Evolutionary conservation across 2,888 invertebrate species (phyloP).

Genomic region (Epicampocera succincta): DNA sequence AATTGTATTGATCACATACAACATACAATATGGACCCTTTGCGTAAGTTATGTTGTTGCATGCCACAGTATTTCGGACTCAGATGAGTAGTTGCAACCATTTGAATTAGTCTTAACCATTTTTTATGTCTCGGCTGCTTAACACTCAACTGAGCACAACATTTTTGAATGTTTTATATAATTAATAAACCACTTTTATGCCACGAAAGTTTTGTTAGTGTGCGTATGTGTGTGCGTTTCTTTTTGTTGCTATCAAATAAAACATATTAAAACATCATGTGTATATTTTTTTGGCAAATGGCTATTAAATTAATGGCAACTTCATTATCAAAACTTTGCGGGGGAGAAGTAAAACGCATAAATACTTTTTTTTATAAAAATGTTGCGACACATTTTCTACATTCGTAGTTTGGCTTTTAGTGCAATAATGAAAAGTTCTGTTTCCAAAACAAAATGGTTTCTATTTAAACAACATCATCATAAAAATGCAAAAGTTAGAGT

Average conservation of each 20-base stretch:
- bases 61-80: background rate
- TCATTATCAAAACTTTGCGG: constrained; percentile 27
- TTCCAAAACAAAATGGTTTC: too few species aligned
- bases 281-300: background rate
- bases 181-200: constrained; percentile 14
- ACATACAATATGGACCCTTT: too few species aligned
- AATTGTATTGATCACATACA: too few species aligned
- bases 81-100: constrained; percentile 21
- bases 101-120: constrained; percentile 32
- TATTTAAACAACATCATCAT: too few species aligned
- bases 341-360: background rate
- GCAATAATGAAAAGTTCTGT: too few species aligned
- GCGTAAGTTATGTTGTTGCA: background rate
- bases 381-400: too few species aligned
- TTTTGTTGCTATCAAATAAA: background rate
- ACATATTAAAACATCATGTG: constrained; percentile 35
- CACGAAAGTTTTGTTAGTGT: constrained; percentile 22
- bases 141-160: constrained; percentile 39
- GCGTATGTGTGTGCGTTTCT: background rate
- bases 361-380: too few species aligned
- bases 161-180: constrained; percentile 5
- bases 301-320: constrained; percentile 21
- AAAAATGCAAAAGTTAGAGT: too few species aligned
- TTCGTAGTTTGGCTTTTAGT: too few species aligned
- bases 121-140: background rate